A percentile compares a stretch with the other conserved stretches of the same genome.
These are phyloP conservation scores for Epistrophe eligans DNA, from an alignment of 2,888 invertebrate species.

Conservation along the genomic window DNA sequence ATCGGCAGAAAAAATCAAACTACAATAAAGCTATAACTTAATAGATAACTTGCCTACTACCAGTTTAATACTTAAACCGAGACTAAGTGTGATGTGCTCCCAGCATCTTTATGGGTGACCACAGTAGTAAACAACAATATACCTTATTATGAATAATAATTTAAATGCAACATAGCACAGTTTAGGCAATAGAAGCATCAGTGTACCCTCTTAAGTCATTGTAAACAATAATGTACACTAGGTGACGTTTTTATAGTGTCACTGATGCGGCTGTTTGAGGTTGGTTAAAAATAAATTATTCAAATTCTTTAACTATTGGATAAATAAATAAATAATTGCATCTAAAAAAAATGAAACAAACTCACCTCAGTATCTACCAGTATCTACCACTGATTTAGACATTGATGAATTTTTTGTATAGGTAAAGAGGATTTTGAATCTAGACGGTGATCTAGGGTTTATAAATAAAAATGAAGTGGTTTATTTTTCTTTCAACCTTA, in stretches of 20 bases:
- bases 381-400: too few relatives aligned
- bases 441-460: too few relatives aligned
- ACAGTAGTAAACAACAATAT: conserved; percentile 39
- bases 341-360: too few relatives aligned
- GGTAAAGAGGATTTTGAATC: too few relatives aligned
- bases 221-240: conserved; percentile 35
- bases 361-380: too few relatives aligned
- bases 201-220: conserved; percentile 15
- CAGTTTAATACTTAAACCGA: conserved; percentile 41
- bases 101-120: conserved; percentile 36
- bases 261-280: background rate
- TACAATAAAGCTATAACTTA: conserved; percentile 8
- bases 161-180: conserved; percentile 43
- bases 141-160: conserved; percentile 47
- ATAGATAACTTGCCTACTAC: background rate
- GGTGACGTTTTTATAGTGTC: conserved; percentile 55
- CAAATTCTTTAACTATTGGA: too few relatives aligned
- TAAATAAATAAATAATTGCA: too few relatives aligned
- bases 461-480: too few relatives aligned
- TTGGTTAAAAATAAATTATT: too few relatives aligned
- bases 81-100: conserved; percentile 44
- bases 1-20: background rate
- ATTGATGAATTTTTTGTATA: too few relatives aligned
- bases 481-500: too few relatives aligned
- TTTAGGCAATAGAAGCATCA: conserved; percentile 45